Percentiles rank a stretch among this genome's conserved stretches.
phyloP scores from a whole-genome alignment of 1,140 invertebrate species.

The Spodoptera frugiperda region DNA sequence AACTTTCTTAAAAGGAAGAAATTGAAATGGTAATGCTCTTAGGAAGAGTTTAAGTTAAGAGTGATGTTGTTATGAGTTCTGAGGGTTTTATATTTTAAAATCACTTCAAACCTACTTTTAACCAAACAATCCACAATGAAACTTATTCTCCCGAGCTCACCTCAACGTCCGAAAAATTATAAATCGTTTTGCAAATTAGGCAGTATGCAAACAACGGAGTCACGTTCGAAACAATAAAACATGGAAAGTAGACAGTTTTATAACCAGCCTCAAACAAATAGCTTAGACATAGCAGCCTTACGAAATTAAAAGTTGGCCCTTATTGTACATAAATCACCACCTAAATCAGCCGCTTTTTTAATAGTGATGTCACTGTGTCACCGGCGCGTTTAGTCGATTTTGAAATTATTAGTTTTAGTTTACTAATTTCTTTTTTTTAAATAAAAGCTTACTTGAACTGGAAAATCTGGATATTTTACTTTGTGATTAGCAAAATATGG shows the following conservation, averaged over 20 bases:
- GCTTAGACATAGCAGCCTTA: constrained; percentile 28
- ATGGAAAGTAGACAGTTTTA: constrained; percentile 30
- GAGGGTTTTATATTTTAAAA: too few species aligned
- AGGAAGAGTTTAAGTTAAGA: too few species aligned
- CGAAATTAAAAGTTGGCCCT: constrained; percentile 42
- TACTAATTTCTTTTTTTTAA: too few species aligned
- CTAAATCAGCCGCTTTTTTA: constrained; percentile 15
- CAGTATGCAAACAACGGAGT: constrained; percentile 18
- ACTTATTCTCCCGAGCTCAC: constrained; percentile 7
- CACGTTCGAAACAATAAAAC: constrained; percentile 37
- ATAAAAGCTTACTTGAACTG: too few species aligned
- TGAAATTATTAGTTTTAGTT: background rate
- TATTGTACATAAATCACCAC: constrained; percentile 29
- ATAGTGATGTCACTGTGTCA: background rate
- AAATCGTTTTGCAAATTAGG: constrained; percentile 33
- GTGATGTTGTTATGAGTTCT: too few species aligned
- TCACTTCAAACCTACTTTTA: background rate
- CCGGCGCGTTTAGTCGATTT: background rate
- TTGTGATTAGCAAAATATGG: too few species aligned
- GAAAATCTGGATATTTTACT: too few species aligned
- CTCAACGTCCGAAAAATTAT: constrained; percentile 22
- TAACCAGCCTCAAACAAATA: constrained; percentile 40
- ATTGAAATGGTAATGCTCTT: too few species aligned
- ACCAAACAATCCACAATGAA: background rate
- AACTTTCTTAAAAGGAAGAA: too few species aligned